Percentiles rank a stretch among this genome's conserved stretches.
These are phyloP conservation scores for Margarornis squamiger DNA, from an alignment of 2,797 vertebrate genomes.

Conservation along the genomic window DNA sequence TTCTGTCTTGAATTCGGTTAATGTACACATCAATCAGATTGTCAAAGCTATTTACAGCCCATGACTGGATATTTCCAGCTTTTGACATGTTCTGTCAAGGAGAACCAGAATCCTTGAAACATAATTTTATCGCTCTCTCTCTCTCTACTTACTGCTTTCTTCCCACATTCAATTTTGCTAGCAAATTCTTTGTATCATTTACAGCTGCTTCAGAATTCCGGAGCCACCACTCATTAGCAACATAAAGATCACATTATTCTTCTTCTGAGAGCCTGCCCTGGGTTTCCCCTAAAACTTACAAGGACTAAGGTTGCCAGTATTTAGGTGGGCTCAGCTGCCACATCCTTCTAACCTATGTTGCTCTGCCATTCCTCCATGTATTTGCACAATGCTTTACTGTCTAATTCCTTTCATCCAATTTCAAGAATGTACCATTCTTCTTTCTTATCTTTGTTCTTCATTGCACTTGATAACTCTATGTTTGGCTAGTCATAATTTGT, in stretches of 20 bases:
- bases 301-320: background rate
- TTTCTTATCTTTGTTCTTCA: background rate
- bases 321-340: background rate
- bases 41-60: conserved; percentile 44
- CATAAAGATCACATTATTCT: background rate
- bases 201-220: background rate
- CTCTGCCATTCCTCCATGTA: background rate
- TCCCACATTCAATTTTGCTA: background rate
- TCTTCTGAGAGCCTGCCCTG: background rate
- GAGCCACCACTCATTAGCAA: background rate
- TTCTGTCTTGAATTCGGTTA: background rate
- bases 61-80: conserved; percentile 15
- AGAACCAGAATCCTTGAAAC: background rate
- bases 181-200: background rate
- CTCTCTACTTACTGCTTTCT: background rate
- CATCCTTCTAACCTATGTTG: background rate
- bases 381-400: background rate
- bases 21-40: conserved; percentile 48
- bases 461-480: background rate
- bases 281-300: background rate
- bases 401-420: background rate
- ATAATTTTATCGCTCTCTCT: background rate
- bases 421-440: background rate
- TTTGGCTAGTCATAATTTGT: background rate
- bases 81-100: conserved; percentile 30